Percentiles rank a stretch among this genome's conserved stretches.
Evolutionary conservation across 2,113 vertebrate species (phyloP).

Genomic region (Neolamprologus brichardi): DNA sequence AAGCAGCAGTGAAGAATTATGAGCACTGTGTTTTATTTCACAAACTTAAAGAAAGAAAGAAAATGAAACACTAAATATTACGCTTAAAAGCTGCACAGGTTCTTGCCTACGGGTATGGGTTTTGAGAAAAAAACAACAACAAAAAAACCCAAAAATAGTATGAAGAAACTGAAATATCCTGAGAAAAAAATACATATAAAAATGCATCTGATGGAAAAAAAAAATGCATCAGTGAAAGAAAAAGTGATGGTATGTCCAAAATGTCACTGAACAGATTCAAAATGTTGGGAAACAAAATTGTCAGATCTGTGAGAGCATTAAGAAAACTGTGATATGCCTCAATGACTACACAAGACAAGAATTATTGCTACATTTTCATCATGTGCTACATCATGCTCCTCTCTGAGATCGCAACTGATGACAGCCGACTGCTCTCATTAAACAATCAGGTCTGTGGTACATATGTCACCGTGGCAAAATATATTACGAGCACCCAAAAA

Average conservation of each 20-base stretch:
- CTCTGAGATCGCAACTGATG: background rate
- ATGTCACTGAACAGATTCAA: background rate
- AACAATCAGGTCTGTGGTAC: background rate
- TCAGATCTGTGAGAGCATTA: background rate
- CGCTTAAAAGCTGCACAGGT: background rate
- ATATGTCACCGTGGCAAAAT: background rate
- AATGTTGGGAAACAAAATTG: background rate
- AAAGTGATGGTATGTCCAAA: background rate
- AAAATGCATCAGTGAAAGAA: background rate
- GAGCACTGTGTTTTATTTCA: background rate
- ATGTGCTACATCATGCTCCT: background rate
- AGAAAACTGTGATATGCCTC: background rate
- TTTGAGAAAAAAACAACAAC: background rate
- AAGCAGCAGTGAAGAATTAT: background rate
- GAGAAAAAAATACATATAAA: background rate
- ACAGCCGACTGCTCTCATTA: background rate
- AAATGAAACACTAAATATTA: background rate
- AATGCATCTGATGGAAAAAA: fast-evolving
- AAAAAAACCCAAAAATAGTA: fast-evolving
- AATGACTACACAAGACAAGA: background rate
- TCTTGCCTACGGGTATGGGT: background rate
- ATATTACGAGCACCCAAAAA: background rate
- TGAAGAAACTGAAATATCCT: background rate
- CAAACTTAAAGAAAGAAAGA: background rate
- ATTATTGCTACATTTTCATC: background rate